phyloP scores from a whole-genome alignment of 2,113 vertebrate genomes.

The Sylvicapra grimmia region DNA sequence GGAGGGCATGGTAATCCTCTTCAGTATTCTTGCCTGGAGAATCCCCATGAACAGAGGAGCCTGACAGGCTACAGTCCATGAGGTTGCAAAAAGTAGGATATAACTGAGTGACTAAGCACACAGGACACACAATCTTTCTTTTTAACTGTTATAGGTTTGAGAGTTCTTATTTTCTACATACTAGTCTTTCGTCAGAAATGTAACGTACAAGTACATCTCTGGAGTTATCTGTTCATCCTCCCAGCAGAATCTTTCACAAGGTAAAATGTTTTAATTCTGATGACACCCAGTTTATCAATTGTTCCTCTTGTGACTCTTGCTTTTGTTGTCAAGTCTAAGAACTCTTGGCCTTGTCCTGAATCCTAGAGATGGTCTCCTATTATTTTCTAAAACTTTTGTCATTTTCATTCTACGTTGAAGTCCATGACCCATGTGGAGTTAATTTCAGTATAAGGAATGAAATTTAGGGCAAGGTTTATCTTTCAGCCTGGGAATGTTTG shows the following conservation, averaged over 20 bases:
- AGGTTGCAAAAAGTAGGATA: background rate
- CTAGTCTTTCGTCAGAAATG: background rate
- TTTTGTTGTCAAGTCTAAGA: background rate
- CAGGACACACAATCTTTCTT: background rate
- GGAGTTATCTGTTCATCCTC: too few species aligned
- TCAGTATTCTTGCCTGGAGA: background rate
- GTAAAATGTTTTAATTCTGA: background rate
- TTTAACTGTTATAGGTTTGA: background rate
- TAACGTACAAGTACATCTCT: background rate
- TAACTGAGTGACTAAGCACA: background rate
- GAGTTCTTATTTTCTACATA: too few species aligned
- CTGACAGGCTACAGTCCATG: background rate
- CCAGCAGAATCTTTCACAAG: background rate
- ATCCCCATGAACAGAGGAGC: background rate
- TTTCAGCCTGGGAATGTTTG: fast-evolving
- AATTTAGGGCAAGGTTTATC: too few species aligned
- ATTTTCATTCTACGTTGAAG: background rate
- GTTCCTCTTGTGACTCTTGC: background rate
- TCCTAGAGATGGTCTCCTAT: background rate
- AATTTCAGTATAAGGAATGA: fast-evolving
- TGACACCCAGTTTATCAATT: background rate
- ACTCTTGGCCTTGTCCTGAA: background rate
- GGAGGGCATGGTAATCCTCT: background rate
- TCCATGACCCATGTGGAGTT: background rate
- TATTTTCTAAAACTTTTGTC: background rate